Evolutionary conservation across 2,113 vertebrate genomes (phyloP).

Genomic region (Ceratotherium simum): DNA sequence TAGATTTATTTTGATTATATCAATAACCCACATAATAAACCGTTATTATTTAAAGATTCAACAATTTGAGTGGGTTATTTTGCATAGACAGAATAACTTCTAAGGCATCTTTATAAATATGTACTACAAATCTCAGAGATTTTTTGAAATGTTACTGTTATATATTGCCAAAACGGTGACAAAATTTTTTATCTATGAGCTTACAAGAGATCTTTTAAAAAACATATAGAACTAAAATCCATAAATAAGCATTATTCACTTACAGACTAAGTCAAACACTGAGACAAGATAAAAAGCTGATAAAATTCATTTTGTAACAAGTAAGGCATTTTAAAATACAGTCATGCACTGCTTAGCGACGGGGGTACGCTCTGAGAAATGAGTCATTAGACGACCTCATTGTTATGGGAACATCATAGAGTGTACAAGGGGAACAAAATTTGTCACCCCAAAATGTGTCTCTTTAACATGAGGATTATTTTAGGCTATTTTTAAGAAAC

Average conservation of each 20-base stretch:
- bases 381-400: no score
- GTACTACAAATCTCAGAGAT: background rate
- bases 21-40: background rate
- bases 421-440: no score
- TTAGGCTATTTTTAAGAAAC: no score
- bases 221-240: background rate
- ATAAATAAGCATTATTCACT: background rate
- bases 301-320: conserved; percentile 4
- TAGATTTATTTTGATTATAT: conserved; percentile 44
- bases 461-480: no score
- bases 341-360: no score
- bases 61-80: background rate
- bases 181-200: background rate
- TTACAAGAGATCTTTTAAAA: background rate
- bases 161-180: background rate
- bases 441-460: no score
- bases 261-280: background rate
- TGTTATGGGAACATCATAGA: no score
- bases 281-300: background rate
- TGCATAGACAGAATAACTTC: background rate
- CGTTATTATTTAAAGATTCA: conserved; percentile 1
- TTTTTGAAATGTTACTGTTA: background rate
- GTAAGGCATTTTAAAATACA: background rate
- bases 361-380: no score
- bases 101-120: background rate